phyloP scores from a whole-genome alignment of 2,888 invertebrate genomes.

The Chorisops tibialis region DNA sequence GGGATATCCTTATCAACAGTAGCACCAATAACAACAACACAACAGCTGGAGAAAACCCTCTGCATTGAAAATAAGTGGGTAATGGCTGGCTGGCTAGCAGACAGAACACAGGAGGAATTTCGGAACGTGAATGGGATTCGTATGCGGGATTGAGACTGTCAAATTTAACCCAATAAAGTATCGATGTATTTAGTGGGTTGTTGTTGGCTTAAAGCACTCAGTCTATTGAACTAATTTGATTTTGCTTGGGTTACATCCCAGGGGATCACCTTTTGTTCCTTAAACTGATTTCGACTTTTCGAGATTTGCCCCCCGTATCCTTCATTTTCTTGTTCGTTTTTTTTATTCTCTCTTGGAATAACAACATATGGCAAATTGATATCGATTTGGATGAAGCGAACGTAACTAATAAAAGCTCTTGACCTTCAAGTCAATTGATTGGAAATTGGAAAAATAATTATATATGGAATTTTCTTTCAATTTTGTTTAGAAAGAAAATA shows the following conservation, averaged over 20 bases:
- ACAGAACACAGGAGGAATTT: background rate
- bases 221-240: slow-evolving; percentile 25
- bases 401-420: slow-evolving; percentile 10
- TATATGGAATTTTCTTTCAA: too few species aligned
- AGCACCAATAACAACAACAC: slow-evolving; percentile 4
- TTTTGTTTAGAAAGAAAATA: too few species aligned
- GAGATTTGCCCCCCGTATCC: background rate
- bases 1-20: slow-evolving; percentile 18
- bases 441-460: slow-evolving; percentile 20
- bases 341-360: background rate
- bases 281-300: slow-evolving; percentile 15
- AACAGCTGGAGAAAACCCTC: too few species aligned
- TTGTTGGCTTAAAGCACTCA: slow-evolving; percentile 22
- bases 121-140: background rate
- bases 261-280: slow-evolving; percentile 26
- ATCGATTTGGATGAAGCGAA: slow-evolving; percentile 13
- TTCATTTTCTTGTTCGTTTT: background rate
- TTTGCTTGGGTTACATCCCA: slow-evolving; percentile 24
- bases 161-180: slow-evolving; percentile 25
- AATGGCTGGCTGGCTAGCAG: background rate
- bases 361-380: slow-evolving; percentile 17
- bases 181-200: slow-evolving; percentile 25
- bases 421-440: slow-evolving; percentile 22
- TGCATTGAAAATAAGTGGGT: too few species aligned
- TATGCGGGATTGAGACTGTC: slow-evolving; percentile 4